phyloP scores from a whole-genome alignment of 2,888 invertebrate genomes.

The Cephus pulcher region DNA sequence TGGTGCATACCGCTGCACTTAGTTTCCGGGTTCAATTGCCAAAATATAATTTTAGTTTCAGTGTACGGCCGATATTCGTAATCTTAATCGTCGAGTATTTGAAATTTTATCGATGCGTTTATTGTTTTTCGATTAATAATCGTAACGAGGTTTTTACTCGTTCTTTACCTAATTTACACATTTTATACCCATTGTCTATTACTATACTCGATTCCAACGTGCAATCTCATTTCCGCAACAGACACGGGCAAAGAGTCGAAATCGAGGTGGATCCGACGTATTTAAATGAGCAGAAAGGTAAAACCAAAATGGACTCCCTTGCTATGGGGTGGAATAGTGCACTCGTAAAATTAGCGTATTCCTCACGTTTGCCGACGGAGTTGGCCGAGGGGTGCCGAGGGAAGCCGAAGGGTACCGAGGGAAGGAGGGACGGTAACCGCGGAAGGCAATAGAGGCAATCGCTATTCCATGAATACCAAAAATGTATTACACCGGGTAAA shows the following conservation, averaged over 20 bases:
- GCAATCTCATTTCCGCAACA: not conserved
- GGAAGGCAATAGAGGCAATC: constrained; percentile 48
- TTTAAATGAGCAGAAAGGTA: constrained; percentile 25
- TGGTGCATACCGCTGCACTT: not conserved
- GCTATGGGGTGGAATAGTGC: constrained; percentile 14
- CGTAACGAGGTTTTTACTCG: not conserved
- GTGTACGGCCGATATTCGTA: not conserved
- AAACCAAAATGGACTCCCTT: constrained; percentile 3
- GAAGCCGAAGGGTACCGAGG: constrained; percentile 9
- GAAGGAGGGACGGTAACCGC: constrained; percentile 12
- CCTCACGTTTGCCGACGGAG: constrained; percentile 42
- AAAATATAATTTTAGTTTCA: not conserved
- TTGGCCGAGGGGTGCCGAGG: constrained; percentile 27
- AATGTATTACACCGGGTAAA: constrained; percentile 40
- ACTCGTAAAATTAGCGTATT: constrained; percentile 58
- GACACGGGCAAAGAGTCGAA: constrained; percentile 9
- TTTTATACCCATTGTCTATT: not conserved
- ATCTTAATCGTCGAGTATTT: no score
- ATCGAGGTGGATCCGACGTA: constrained; percentile 27
- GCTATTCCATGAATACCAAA: constrained; percentile 62
- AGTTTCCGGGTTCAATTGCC: not conserved
- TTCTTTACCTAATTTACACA: not conserved
- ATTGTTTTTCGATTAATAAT: not conserved
- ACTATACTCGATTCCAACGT: not conserved
- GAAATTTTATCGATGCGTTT: no score